Conservation (phyloP, 1,140 invertebrate species). For the Leptinotarsa undecemlineata region DNA sequence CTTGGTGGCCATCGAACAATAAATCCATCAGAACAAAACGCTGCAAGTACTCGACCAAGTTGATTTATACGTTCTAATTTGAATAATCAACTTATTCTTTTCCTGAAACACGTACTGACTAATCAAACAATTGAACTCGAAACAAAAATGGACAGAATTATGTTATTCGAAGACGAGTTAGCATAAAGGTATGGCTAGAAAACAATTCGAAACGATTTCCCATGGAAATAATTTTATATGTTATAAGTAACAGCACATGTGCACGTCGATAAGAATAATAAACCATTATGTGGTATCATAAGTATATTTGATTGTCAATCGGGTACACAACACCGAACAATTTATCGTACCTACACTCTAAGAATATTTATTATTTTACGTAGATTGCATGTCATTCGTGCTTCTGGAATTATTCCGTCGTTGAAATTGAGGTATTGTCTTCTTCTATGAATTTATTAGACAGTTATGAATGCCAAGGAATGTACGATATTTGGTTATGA, state of each 20-base stretch:
- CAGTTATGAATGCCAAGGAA: neutral
- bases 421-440: neutral
- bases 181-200: constrained; percentile 10
- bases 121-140: constrained; percentile 16
- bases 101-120: constrained; percentile 9
- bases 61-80: constrained; percentile 6
- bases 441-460: neutral
- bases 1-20: neutral
- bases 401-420: neutral
- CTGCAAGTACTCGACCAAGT: neutral
- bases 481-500: too few relatives aligned
- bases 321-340: constrained; percentile 22
- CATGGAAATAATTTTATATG: constrained; percentile 37
- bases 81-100: constrained; percentile 8
- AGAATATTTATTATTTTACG: constrained; percentile 23
- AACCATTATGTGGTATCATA: constrained; percentile 27
- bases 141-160: constrained; percentile 20
- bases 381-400: constrained; percentile 3
- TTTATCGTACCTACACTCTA: constrained; percentile 28
- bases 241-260: constrained; percentile 38
- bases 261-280: constrained; percentile 33
- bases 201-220: constrained; percentile 34
- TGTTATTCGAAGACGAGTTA: constrained; percentile 2
- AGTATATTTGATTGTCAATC: constrained; percentile 36
- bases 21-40: neutral